phyloP scores from a whole-genome alignment of 2,113 vertebrate genomes.

The Nycticebus coucang region DNA sequence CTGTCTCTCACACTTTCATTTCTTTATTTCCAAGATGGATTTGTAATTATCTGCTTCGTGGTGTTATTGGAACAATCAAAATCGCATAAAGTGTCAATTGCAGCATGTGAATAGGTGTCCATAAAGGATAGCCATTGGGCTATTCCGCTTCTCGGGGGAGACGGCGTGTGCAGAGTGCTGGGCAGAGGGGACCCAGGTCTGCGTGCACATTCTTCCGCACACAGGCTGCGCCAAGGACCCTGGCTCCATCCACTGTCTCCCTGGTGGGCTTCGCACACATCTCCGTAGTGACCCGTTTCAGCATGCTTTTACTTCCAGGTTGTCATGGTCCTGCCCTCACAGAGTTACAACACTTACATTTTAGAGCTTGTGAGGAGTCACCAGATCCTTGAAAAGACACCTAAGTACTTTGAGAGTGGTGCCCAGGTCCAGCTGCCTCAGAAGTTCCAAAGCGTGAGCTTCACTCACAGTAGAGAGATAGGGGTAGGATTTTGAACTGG shows the following conservation, averaged over 20 bases:
- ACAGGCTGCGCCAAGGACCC: not conserved
- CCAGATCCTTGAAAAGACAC: not conserved
- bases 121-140: not conserved
- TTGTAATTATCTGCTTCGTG: not conserved
- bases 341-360: fast-evolving
- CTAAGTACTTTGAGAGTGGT: not conserved
- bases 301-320: not conserved
- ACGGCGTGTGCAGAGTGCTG: fast-evolving
- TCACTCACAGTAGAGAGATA: not conserved
- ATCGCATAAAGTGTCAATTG: not conserved
- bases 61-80: too few species aligned
- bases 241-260: not conserved
- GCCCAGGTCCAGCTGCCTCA: fast-evolving
- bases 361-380: not conserved
- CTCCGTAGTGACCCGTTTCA: not conserved
- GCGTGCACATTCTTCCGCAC: fast-evolving
- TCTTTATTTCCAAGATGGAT: not conserved
- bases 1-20: fast-evolving
- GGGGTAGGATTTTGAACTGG: too few species aligned
- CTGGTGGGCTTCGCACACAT: not conserved
- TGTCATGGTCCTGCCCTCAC: fast-evolving
- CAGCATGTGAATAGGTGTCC: not conserved
- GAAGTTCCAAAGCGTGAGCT: not conserved
- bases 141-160: not conserved
- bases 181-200: not conserved